Percentiles rank a stretch among this genome's conserved stretches.
Conservation (phyloP, 2,888 invertebrate species). For the Dryomyza anilis region DNA sequence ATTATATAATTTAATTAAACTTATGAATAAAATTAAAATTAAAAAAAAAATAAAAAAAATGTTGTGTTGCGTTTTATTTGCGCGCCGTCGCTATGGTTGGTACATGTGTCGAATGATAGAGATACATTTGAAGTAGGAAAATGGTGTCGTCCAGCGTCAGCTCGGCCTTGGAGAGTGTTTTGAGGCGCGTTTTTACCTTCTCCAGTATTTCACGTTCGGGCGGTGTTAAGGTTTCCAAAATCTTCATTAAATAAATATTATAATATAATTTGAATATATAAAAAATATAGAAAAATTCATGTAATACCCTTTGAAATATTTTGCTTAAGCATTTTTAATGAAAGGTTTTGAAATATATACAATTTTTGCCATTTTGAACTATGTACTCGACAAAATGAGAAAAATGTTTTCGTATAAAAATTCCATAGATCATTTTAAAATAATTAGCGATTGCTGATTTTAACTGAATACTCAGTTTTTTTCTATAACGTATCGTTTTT, state of each 20-base stretch:
- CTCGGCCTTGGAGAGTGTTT: conserved; percentile 78
- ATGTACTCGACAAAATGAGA: too few relatives aligned
- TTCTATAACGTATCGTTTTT: too few relatives aligned
- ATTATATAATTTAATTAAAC: conserved; percentile 9
- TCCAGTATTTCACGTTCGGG: conserved; percentile 79
- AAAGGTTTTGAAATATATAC: too few relatives aligned
- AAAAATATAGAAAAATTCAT: background rate
- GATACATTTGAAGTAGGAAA: conserved; percentile 80
- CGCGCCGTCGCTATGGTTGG: conserved; percentile 33
- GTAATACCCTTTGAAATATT: too few relatives aligned
- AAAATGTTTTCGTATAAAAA: too few relatives aligned
- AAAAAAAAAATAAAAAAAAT: background rate
- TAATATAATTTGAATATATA: background rate
- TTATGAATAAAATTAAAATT: conserved; percentile 6
- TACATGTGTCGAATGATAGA: conserved; percentile 62
- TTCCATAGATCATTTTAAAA: too few relatives aligned
- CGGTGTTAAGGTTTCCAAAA: conserved; percentile 81
- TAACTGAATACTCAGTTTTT: too few relatives aligned
- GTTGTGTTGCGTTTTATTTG: conserved; percentile 28
- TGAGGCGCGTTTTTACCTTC: conserved; percentile 75
- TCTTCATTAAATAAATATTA: conserved; percentile 38
- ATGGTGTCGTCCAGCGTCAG: conserved; percentile 81
- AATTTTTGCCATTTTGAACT: too few relatives aligned
- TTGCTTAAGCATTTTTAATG: too few relatives aligned
- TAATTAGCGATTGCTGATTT: too few relatives aligned